These are phyloP conservation scores for Erebia epiphron DNA, from an alignment of 2,888 invertebrate species.

Conservation along the genomic window DNA sequence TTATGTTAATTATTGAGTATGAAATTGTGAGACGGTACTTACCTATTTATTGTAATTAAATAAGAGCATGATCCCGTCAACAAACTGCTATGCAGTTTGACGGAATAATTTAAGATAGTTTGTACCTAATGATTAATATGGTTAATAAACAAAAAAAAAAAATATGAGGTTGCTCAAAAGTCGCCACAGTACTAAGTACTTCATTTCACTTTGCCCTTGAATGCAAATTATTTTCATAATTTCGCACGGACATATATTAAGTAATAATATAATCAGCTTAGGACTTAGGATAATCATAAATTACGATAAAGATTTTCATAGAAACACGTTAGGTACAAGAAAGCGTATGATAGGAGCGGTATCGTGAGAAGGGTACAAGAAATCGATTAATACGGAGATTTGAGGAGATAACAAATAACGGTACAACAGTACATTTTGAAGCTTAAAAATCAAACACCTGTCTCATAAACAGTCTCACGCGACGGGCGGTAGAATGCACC, in stretches of 20 bases:
- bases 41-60: no score
- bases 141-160: no score
- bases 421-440: slow-evolving; percentile 3
- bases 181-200: no score
- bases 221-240: not conserved
- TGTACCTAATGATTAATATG: no score
- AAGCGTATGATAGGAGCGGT: not conserved
- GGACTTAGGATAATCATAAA: not conserved
- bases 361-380: slow-evolving; percentile 8
- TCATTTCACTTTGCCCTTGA: no score
- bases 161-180: no score
- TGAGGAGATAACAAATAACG: not conserved
- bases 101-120: no score
- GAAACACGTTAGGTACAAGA: not conserved
- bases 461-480: slow-evolving; percentile 24
- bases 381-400: not conserved
- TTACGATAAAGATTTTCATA: not conserved
- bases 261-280: not conserved
- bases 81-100: no score
- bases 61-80: no score
- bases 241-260: not conserved
- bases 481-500: slow-evolving; percentile 20
- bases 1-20: no score
- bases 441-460: slow-evolving; percentile 28
- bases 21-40: no score